Evolutionary conservation across 1,140 invertebrate species (phyloP).

Genomic region (Ostrea denselamellosa): DNA sequence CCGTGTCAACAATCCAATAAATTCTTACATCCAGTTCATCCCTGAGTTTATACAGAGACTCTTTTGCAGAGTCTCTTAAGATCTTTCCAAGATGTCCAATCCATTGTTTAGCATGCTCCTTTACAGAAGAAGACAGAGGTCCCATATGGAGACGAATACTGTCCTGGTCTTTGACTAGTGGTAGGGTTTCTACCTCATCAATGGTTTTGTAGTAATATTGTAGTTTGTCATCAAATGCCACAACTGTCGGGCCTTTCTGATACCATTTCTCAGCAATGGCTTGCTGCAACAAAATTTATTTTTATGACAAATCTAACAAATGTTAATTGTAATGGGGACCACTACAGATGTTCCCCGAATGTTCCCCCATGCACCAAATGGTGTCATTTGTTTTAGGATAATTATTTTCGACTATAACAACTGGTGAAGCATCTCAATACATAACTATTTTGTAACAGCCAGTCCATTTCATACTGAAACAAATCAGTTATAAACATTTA

Average conservation of each 20-base stretch:
- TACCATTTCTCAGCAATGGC: constrained; percentile 85
- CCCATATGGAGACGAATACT: constrained; percentile 76
- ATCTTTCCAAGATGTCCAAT: constrained; percentile 75
- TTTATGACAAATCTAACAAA: background rate
- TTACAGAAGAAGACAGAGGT: constrained; percentile 74
- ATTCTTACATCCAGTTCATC: constrained; percentile 76
- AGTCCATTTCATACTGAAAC: too few species aligned
- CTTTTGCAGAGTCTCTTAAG: constrained; percentile 78
- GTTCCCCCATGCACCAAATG: too few species aligned
- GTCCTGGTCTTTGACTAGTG: constrained; percentile 75
- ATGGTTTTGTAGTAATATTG: constrained; percentile 89
- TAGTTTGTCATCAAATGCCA: constrained; percentile 90
- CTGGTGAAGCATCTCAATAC: too few species aligned
- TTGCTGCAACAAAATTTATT: constrained; percentile 63
- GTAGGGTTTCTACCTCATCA: constrained; percentile 81
- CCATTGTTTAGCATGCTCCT: constrained; percentile 78
- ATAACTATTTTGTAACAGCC: too few species aligned
- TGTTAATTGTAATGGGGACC: too few species aligned
- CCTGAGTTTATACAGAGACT: constrained; percentile 70
- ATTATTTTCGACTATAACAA: too few species aligned
- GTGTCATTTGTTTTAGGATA: too few species aligned
- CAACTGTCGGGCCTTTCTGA: constrained; percentile 84
- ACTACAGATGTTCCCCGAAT: too few species aligned
- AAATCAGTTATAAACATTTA: too few species aligned
- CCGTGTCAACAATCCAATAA: background rate